phyloP scores from a whole-genome alignment of 2,797 vertebrate species.

The Gymnoscopelus microlampas region DNA sequence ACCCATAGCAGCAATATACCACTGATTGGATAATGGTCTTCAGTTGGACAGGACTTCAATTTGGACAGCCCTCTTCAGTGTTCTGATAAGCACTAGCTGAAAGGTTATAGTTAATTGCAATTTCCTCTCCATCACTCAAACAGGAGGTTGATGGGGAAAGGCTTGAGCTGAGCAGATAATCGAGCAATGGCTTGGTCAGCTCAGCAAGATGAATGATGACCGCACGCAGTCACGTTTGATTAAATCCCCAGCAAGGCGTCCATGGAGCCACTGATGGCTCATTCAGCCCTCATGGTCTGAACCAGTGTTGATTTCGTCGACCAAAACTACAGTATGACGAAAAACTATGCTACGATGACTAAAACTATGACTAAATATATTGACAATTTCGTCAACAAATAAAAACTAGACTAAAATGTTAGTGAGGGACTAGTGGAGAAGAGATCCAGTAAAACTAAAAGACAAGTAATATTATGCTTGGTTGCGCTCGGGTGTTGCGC shows the following conservation, averaged over 20 bases:
- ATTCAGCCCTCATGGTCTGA: constrained; percentile 1
- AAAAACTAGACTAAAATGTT: too few species aligned
- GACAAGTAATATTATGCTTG: too few species aligned
- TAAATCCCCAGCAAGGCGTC: constrained; percentile 58
- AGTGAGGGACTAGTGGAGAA: too few species aligned
- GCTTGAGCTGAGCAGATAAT: constrained; percentile 40
- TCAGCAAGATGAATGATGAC: constrained; percentile 63
- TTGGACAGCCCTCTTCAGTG: constrained; percentile 23
- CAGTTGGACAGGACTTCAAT: constrained; percentile 14
- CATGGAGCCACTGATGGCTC: constrained; percentile 48
- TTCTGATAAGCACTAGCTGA: constrained; percentile 43
- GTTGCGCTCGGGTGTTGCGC: too few species aligned
- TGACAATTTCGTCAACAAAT: too few species aligned
- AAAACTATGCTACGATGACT: too few species aligned
- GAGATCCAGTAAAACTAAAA: too few species aligned
- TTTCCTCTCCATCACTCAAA: constrained; percentile 62
- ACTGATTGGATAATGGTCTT: constrained; percentile 2
- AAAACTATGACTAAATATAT: too few species aligned
- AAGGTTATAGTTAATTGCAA: constrained; percentile 66
- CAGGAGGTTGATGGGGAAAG: constrained; percentile 49
- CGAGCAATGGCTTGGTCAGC: constrained; percentile 27
- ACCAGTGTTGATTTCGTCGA: too few species aligned
- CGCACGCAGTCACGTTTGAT: constrained; percentile 64
- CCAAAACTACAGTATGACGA: too few species aligned
- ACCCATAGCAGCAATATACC: constrained; percentile 16